Evolutionary conservation across 2,888 invertebrate genomes (phyloP), one percentile per base, ranked within the genome.

Genomic region (Cylindroiulus punctatus): DNA sequence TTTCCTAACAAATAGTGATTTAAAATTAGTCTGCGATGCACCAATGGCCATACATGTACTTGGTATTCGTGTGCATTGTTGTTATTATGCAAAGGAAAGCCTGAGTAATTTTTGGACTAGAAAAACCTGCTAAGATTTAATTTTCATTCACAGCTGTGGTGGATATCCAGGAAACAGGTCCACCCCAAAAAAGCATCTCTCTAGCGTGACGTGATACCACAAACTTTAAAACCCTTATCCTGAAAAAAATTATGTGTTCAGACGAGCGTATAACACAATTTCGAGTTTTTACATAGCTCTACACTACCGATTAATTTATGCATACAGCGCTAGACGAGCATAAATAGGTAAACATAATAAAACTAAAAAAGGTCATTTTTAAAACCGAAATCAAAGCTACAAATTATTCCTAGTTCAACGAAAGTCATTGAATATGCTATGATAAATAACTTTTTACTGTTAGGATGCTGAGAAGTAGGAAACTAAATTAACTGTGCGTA

Each of bases 211-310:
- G 14, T 17, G 76, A 76, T 30, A 30, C 30, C 30, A 26, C 30
- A 76, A 30, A 30, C 76, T 76, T 52, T 52, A 30, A 30, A 76
- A 76, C 26, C 76, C 76, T 26, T 14, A 76, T 17, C 30, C 57
- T 57, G 12, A 76, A 76, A 76, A 26, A 12, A 76, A 30, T 10
- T 14, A 30, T 17, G 14, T 76, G 76, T 76, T 76, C 76, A 76
- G 26, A 76, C 12, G 76, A 76, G 76, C 76, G 76, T 76, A 76
- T 76, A 76, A 76, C 76, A 76, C 14, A 76, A 26, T 76, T 76
- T 76, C 30, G 3, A 76, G 22, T 57, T 57, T 57, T 22, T 3
- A 57, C 12, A 76, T 76, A 76, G 30, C 8, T 30, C 30, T 14
- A 17, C 1, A 30, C 30, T 30, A 76, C 30, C 10, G 30, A 12